Conservation (phyloP, 2,113 vertebrate genomes). For the Spheniscus mendiculus region DNA sequence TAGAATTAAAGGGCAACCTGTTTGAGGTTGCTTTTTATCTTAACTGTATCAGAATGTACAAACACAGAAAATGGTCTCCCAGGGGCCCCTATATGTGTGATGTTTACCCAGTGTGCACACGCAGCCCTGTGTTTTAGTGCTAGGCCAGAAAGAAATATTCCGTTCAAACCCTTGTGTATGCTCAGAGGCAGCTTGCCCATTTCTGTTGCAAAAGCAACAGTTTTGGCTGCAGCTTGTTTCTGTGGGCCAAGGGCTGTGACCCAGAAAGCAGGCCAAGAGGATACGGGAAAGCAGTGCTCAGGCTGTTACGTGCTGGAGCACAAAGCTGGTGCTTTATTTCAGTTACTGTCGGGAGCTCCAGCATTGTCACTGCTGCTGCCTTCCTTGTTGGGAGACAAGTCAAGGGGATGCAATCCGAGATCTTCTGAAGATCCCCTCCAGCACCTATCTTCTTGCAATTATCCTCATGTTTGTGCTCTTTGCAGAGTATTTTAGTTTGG, state of each 20-base stretch:
- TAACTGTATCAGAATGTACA: neutral
- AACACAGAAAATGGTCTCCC: rapidly evolving
- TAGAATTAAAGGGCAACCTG: neutral
- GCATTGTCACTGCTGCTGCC: neutral
- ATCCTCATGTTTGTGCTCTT: neutral
- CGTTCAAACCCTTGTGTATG: rapidly evolving
- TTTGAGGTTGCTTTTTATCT: neutral
- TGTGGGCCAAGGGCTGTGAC: neutral
- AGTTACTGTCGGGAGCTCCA: neutral
- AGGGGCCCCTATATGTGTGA: neutral
- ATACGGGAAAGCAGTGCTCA: neutral
- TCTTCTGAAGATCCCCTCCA: neutral
- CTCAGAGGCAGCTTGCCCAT: neutral
- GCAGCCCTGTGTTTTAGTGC: neutral
- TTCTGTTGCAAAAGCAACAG: neutral
- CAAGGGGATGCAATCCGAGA: neutral
- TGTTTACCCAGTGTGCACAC: rapidly evolving
- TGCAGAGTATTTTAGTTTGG: neutral
- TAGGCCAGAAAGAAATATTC: neutral
- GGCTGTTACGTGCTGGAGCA: neutral
- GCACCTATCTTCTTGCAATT: neutral
- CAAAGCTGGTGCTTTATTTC: neutral
- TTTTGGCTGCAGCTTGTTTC: neutral
- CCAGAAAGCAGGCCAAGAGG: neutral
- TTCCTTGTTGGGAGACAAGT: neutral